Percentiles rank a stretch among this genome's conserved stretches.
Conservation (phyloP, 2,113 vertebrate species). For the Andinoacara biseriatus region DNA sequence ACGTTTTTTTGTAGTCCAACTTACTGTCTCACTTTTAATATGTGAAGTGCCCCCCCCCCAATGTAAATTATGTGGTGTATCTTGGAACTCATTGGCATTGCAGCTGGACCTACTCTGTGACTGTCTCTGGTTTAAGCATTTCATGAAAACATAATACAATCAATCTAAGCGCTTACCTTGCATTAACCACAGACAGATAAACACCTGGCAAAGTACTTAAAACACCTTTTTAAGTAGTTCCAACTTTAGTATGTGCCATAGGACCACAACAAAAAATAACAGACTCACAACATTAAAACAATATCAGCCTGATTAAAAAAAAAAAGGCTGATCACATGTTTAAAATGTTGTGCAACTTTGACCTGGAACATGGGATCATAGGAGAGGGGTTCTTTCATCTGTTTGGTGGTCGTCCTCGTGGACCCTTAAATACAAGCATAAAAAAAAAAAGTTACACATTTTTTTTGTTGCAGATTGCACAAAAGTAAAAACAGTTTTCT, state of each 20-base stretch:
- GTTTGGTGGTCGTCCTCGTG: not conserved
- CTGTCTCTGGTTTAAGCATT: not conserved
- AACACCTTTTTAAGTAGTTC: not conserved
- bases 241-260: not conserved
- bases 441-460: not conserved
- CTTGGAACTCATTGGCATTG: not conserved
- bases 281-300: not conserved
- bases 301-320: not conserved
- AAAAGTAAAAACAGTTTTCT: not conserved
- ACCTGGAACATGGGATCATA: slow-evolving; percentile 16
- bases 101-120: not conserved
- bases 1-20: accelerated
- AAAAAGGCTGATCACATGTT: not conserved
- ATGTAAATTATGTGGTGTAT: not conserved
- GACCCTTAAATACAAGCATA: slow-evolving; percentile 19
- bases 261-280: not conserved
- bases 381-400: slow-evolving; percentile 54
- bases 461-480: not conserved
- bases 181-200: not conserved
- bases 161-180: not conserved
- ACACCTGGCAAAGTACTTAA: not conserved
- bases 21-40: not conserved
- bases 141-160: not conserved
- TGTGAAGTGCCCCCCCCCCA: accelerated
- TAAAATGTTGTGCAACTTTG: not conserved